Evolutionary conservation across 2,113 vertebrate species (phyloP).

Genomic region (Pedetes capensis): DNA sequence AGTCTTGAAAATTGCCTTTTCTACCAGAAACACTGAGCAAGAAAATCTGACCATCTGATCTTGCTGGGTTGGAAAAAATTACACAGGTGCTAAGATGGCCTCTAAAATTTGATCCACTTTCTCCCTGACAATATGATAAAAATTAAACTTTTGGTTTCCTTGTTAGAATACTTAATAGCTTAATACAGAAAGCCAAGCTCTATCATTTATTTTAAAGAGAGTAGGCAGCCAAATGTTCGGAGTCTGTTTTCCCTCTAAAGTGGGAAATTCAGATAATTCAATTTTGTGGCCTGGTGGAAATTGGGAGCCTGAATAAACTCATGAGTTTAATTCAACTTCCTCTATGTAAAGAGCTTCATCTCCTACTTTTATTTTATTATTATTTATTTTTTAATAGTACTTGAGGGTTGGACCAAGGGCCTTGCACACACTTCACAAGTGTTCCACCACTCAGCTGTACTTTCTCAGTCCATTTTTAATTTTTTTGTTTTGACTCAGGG

Average conservation of each 20-base stretch:
- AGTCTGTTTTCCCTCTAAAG: not conserved
- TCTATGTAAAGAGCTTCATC: not conserved
- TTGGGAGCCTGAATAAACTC: not conserved
- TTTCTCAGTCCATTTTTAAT: too few relatives aligned
- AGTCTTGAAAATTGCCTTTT: constrained; percentile 76
- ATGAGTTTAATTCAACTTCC: not conserved
- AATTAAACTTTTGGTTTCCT: constrained; percentile 24
- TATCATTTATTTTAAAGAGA: constrained; percentile 25
- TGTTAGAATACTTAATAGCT: not conserved
- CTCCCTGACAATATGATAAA: not conserved
- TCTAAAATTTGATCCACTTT: constrained; percentile 8
- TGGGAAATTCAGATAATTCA: constrained; percentile 2
- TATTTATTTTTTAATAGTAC: too few relatives aligned
- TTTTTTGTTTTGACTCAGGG: too few relatives aligned
- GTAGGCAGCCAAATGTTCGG: not conserved
- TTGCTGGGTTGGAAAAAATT: constrained; percentile 60
- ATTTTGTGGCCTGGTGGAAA: not conserved
- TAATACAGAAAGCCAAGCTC: not conserved
- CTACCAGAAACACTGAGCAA: constrained; percentile 65
- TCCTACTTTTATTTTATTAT: not conserved
- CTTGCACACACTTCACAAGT: too few relatives aligned
- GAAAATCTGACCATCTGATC: constrained; percentile 63
- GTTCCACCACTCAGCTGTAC: too few relatives aligned
- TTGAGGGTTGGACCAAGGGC: too few relatives aligned
- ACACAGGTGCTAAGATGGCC: not conserved